Evolutionary conservation across 2,888 invertebrate genomes (phyloP).

Genomic region (Aplocera efformata): DNA sequence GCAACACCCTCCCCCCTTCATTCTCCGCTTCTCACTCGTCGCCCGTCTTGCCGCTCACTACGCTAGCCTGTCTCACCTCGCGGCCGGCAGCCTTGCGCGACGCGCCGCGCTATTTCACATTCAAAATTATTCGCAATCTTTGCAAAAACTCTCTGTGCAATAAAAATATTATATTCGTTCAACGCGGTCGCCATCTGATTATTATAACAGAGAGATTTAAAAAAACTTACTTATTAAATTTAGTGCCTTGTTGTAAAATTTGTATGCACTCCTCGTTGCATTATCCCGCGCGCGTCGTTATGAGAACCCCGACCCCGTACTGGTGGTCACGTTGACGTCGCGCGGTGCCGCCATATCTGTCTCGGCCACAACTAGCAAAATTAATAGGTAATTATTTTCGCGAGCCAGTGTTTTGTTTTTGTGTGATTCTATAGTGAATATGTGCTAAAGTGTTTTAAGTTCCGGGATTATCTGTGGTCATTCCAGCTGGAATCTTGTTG

Average conservation of each 20-base stretch:
- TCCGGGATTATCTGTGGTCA: conserved; percentile 50
- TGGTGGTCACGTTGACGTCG: conserved; percentile 85
- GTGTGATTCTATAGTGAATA: conserved; percentile 59
- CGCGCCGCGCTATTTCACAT: conserved; percentile 80
- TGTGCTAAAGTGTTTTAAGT: conserved; percentile 64
- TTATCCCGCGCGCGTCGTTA: conserved; percentile 88
- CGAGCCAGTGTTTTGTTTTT: conserved; percentile 65
- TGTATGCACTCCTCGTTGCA: conserved; percentile 83
- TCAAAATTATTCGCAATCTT: conserved; percentile 80
- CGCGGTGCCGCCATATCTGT: conserved; percentile 85
- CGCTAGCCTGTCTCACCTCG: conserved; percentile 78
- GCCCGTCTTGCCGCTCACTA: conserved; percentile 75
- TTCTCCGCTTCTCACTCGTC: conserved; percentile 77
- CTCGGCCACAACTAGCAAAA: conserved; percentile 82
- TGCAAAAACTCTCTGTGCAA: conserved; percentile 80
- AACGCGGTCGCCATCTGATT: conserved; percentile 64
- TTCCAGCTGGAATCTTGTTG: conserved; percentile 74
- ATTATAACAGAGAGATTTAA: conserved; percentile 62
- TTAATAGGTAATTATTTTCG: conserved; percentile 81
- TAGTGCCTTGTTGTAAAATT: conserved; percentile 74
- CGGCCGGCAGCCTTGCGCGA: conserved; percentile 81
- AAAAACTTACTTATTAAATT: conserved; percentile 57
- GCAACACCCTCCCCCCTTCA: conserved; percentile 80
- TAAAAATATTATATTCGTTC: conserved; percentile 64
- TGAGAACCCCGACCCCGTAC: conserved; percentile 90